Base-by-base conservation (phyloP, 2,113 vertebrate species). In the Antechinus flavipes region DNA sequence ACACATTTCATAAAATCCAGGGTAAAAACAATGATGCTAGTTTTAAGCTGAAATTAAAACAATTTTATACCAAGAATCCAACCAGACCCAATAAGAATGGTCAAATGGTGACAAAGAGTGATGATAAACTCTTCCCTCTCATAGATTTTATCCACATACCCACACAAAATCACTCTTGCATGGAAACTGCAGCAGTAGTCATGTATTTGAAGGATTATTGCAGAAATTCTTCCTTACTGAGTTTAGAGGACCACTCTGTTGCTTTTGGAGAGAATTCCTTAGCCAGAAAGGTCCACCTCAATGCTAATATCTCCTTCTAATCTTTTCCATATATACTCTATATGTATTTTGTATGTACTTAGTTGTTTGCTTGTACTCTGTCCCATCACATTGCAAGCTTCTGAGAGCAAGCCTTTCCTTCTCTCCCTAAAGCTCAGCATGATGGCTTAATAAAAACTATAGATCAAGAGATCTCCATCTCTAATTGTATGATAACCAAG, bases 1-100 rank as follows among this genome's bases (percentile, higher is more conserved):
- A 92, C 9, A 53, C 42, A 94, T 94, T 52, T 61, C 93, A 92
- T 96, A 96, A 96, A 90, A 94, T 93, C 90, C 11, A 94, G 90
- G 93, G 94, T 96, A 96, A 96, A 96, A 95, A 94, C 93, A 94
- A 55, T 46, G 93, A 97, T 95, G 90, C 89, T 96, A 35, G 93
- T 92, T 96, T 97, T 97, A 97, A 96, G 94, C 94, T 96, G 96
- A 54, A 93, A 92, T 50, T 50, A 84, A 92, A 93, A 95, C 93
- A 96, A 91, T 96, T 97, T 98, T 96, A 97, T 90, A 89, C 52
- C 23, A 91, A 90, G 55, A 94, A 89, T 25, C 93, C 24, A 94
- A 91, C 68, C 24, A 96, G 96, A 97, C 92, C 95, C 97, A 95
- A 94, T 93, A 97, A 95, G 61, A 92, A 95, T 91, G 30, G 3